Conservation (phyloP, 2,113 vertebrate genomes). For the Psilopsiagon aymara region DNA sequence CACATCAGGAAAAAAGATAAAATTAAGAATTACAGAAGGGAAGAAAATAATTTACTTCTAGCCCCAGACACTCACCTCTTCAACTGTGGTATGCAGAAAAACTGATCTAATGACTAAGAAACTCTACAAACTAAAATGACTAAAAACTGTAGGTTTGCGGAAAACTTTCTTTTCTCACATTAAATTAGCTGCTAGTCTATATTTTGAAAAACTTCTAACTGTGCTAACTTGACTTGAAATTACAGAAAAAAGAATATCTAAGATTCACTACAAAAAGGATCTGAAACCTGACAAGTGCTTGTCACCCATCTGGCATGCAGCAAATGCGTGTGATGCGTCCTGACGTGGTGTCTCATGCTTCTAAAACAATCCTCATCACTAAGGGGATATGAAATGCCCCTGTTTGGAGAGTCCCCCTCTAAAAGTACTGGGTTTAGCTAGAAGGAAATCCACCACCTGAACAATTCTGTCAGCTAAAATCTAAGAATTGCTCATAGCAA, state of each 20-base stretch:
- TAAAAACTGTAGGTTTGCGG: neutral
- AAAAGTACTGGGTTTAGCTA: neutral
- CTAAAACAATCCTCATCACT: neutral
- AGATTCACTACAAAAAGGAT: neutral
- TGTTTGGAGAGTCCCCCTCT: neutral
- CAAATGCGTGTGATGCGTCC: fast-evolving
- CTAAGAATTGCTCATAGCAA: neutral
- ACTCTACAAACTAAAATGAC: neutral
- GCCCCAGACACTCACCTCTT: neutral
- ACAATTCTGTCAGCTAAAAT: neutral
- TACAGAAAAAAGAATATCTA: neutral
- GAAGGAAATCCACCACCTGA: neutral
- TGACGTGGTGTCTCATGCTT: neutral
- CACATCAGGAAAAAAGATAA: neutral
- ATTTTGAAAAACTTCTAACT: neutral
- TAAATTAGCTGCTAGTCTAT: neutral
- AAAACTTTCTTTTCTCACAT: neutral
- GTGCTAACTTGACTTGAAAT: neutral
- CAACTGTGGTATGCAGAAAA: neutral
- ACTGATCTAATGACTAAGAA: neutral
- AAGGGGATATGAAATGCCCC: neutral
- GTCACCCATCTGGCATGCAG: neutral
- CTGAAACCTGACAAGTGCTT: neutral
- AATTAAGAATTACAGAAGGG: neutral
- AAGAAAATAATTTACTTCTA: neutral